Evolutionary conservation across 2,888 invertebrate genomes (phyloP), one percentile per base, ranked within the genome.

Genomic region (Phragmatobia fuliginosa): DNA sequence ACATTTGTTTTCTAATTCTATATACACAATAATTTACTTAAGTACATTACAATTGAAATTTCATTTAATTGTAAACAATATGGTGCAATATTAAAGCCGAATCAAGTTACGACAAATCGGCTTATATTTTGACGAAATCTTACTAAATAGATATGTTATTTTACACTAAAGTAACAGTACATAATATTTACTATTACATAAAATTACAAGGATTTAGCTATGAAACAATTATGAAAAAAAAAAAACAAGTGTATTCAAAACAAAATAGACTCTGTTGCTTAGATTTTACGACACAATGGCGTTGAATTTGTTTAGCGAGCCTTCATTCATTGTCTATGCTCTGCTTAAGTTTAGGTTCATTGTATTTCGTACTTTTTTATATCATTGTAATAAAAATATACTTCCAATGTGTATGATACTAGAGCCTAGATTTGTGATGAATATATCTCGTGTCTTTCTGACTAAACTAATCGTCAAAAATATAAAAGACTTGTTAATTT

Each of bases 21-120:
- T 89, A 86, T 87, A 90, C 88, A 91, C 85, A 92, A 92, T 91
- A 91, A 92, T 91, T 92, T 89, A 90, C 83, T 88, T 91, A 87
- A 90, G 88, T 91, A 91, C 88, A 87, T 83, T 82, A 84, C 80
- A 84, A 77, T 73, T 72, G 75, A 83, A 83, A 84, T 79, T 78
- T 80, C 69, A 81, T 79, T 78, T 73, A 66, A 75, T 74, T 80
- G 76, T 85, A 85, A 83, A 83, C 81, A 82, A 80, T 82, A 82
- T 75, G 77, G 80, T 81, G 78, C 71, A 76, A 74, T 74, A 70
- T 71, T 80, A 80, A 70, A 77, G 73, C 65, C 73, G 11, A 72
- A 67, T 73, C 62, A 73, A 78, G 76, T 67, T 71, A 64, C 71
- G 70, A 71, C 67, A 72, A 70, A 75, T 70, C 77, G 67, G 63